These are phyloP conservation scores for Ormyrus pomaceus DNA, from an alignment of 2,888 invertebrate genomes.

Conservation along the genomic window DNA sequence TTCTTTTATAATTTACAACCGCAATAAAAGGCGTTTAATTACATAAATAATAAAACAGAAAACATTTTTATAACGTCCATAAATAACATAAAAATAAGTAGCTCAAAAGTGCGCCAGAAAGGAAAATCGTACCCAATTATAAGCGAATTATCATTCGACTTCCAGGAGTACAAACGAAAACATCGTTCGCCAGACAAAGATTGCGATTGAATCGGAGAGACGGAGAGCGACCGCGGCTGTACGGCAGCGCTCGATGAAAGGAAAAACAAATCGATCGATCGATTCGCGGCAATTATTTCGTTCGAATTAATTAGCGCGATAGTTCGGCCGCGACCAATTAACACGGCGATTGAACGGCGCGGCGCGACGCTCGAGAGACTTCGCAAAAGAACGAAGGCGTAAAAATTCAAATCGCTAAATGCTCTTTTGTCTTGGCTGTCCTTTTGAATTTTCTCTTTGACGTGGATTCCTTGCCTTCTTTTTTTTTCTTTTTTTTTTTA, in stretches of 20 bases:
- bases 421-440: too few species aligned
- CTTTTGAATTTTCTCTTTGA: too few species aligned
- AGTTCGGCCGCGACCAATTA: slow-evolving; percentile 43
- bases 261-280: slow-evolving; percentile 31
- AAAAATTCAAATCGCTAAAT: background rate
- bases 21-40: too few species aligned
- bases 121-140: too few species aligned
- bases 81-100: too few species aligned
- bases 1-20: too few species aligned
- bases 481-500: too few species aligned
- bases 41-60: too few species aligned
- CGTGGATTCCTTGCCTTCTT: too few species aligned
- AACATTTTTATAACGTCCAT: too few species aligned
- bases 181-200: slow-evolving; percentile 11
- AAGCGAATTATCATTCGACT: too few species aligned
- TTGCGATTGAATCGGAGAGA: slow-evolving; percentile 27
- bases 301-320: slow-evolving; percentile 50
- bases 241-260: background rate
- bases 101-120: too few species aligned
- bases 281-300: slow-evolving; percentile 41
- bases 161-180: background rate
- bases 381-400: background rate
- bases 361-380: background rate
- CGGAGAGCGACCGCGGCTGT: background rate
- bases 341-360: slow-evolving; percentile 23